Evolutionary conservation across 2,113 vertebrate species (phyloP), one percentile per base, ranked within the genome.

Genomic region (Prietella phreatophila): DNA sequence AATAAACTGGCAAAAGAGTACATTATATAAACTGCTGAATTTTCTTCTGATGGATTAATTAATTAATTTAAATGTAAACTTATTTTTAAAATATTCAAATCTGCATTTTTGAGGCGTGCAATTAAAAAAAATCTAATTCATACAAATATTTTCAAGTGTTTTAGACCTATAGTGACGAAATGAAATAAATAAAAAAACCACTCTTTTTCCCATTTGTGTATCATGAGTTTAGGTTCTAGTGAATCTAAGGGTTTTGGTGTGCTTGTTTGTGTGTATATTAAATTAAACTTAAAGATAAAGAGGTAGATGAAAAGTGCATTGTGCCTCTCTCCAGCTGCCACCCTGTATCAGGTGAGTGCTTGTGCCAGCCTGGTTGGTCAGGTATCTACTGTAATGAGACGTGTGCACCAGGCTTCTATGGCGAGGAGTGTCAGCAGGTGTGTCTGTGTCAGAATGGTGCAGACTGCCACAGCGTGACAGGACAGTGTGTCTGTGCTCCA

Each of bases 361-460:
- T 94, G 65, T 99, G 98, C 93, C 94, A 93, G 90, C 94, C 96
- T 0, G 98, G 98, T 86, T 98, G 97, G 97, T 96, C 98, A 5
- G 98, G 98, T 42, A 97, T 99, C 36, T 98, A 97, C 95, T 99
- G 98, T 93, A 98, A 99, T 0, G 97, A 99, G 93, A 99, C 97
- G 0, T 99, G 98, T 88, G 93, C 97, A 11, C 97, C 97, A 0
- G 97, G 98, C 39, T 98, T 99, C 94, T 98, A 95, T 0, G 98
- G 98, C 5, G 90, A 97, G 92, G 95, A 95, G 5, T 99, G 98
- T 94, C 96, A 94, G 88, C 96, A 99, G 92, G 95, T 97, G 92
- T 99, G 98, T 94, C 97, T 92, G 93, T 99, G 98, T 92, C 97
- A 97, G 89, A 99, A 99, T 0, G 98, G 98, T 20, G 98, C 97